Conservation (phyloP, 2,113 vertebrate genomes). For the Chitala chitala region DNA sequence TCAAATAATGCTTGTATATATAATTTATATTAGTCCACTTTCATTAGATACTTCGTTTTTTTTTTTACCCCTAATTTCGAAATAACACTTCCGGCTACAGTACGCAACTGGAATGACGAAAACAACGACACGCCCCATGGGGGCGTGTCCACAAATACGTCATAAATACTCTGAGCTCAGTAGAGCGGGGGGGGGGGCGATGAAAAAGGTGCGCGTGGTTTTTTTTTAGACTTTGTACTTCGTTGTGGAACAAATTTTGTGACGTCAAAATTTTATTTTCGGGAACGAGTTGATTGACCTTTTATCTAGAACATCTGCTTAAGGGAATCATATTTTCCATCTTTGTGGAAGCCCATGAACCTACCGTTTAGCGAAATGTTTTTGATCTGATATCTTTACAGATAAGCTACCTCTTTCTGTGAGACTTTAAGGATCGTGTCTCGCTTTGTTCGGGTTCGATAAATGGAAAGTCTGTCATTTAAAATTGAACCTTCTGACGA, state of each 20-base stretch:
- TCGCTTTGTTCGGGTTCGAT: too few species aligned
- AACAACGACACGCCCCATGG: slow-evolving; percentile 49
- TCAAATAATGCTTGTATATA: not conserved
- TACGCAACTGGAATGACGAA: slow-evolving; percentile 32
- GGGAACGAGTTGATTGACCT: slow-evolving; percentile 56
- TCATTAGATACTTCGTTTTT: not conserved
- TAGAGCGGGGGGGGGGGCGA: slow-evolving; percentile 22
- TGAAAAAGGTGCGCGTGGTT: slow-evolving; percentile 50
- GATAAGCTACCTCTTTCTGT: slow-evolving; percentile 1
- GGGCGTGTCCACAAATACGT: slow-evolving; percentile 53
- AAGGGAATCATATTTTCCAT: not conserved
- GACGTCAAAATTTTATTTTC: slow-evolving; percentile 59
- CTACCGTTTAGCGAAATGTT: not conserved
- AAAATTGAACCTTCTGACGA: too few species aligned
- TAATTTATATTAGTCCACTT: not conserved
- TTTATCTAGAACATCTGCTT: slow-evolving; percentile 33
- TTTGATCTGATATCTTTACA: not conserved
- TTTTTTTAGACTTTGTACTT: slow-evolving; percentile 58
- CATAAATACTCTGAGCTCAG: slow-evolving; percentile 48
- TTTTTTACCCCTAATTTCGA: not conserved
- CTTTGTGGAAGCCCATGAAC: not conserved
- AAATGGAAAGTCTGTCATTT: too few species aligned
- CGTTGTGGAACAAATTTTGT: slow-evolving; percentile 52
- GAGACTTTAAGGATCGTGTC: too few species aligned
- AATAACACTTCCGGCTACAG: slow-evolving; percentile 36